A percentile compares a stretch with the other conserved stretches of the same genome.
Conservation (phyloP, 2,888 invertebrate genomes). For the Caenorhabditis imperialis region DNA sequence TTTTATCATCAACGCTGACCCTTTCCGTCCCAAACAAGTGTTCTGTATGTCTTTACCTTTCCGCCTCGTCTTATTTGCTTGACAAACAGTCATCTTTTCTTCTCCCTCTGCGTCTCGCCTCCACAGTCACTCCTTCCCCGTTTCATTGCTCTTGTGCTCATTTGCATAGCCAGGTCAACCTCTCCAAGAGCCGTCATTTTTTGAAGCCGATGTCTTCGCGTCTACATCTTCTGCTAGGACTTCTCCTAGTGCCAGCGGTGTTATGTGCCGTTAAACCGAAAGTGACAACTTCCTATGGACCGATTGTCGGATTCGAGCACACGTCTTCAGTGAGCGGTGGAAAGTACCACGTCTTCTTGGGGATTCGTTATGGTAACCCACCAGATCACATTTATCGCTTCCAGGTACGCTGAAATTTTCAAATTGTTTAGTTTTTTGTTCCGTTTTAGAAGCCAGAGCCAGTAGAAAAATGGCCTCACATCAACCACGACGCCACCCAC, state of each 20-base stretch:
- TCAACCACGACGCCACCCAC: constrained; percentile 63
- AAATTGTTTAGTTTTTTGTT: background rate
- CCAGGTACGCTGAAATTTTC: constrained; percentile 40
- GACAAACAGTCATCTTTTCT: constrained; percentile 16
- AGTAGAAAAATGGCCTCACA: constrained; percentile 65
- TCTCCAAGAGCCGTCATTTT: background rate
- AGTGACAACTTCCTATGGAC: constrained; percentile 46
- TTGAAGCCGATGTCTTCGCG: constrained; percentile 32
- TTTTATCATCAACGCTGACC: constrained; percentile 23
- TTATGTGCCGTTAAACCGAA: constrained; percentile 34
- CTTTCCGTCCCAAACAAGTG: constrained; percentile 17
- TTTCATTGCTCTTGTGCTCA: constrained; percentile 33
- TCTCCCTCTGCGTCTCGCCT: constrained; percentile 8
- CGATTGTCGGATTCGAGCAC: constrained; percentile 54
- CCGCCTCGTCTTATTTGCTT: constrained; percentile 17
- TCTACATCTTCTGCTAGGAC: constrained; percentile 13
- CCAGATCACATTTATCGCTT: constrained; percentile 65
- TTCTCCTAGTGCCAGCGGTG: constrained; percentile 2
- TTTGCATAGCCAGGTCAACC: constrained; percentile 41
- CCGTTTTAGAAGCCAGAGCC: constrained; percentile 61
- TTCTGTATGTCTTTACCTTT: constrained; percentile 13
- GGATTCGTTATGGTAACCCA: constrained; percentile 66
- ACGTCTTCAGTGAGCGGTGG: constrained; percentile 28
- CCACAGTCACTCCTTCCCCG: constrained; percentile 3
- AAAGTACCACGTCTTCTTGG: constrained; percentile 60